Base-by-base conservation (phyloP, 2,888 invertebrate species). In the Esperia sulphurella region DNA sequence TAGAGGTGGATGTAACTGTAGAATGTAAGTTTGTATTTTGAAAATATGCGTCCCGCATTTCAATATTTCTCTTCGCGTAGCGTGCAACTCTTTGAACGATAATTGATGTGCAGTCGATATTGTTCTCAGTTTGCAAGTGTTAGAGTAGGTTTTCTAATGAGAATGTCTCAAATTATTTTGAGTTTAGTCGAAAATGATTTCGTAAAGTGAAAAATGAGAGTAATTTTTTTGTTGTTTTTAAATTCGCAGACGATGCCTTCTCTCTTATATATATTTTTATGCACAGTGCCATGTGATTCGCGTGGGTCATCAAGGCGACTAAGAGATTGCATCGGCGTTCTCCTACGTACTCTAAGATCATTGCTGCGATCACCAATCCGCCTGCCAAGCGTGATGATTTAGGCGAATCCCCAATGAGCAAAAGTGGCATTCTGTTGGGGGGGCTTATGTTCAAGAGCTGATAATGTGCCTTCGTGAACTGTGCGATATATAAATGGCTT, bases 31-130 rank as follows among this genome's bases (percentile, higher is more conserved):
- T 37, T 37, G 14, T 37, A 14, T n/a, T 57, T 58, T 55, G 54
- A 55, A 51, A 57, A 59, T 62, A 70, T 63, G 64, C 64, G 61
- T 67, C 55, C 60, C 65, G 68, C 68, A 74, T 78, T 79, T 73
- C 74, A 75, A 78, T 79, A 77, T 78, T 75, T 79, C 73, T 75
- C 68, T 61, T 59, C 50, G 58, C 58, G 64, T 63, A 64, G 54
- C 64, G 65, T 75, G 71, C 75, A 68, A 67, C 64, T 66, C 62
- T 65, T 63, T 61, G 47, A 54, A 54, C 61, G 59, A 57, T 57
- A 59, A 41, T 28, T 21, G n/a, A 21, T 10, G 40, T 12, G 13
- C 53, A 48, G 55, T 50, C 48, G 44, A 59, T 57, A 55, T 51
- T 52, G 46, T 37, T 47, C 53, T 47, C 41, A 53, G 46, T 50